Base-by-base conservation (phyloP, 2,113 vertebrate genomes). In the Petrocephalus zakoni region DNA sequence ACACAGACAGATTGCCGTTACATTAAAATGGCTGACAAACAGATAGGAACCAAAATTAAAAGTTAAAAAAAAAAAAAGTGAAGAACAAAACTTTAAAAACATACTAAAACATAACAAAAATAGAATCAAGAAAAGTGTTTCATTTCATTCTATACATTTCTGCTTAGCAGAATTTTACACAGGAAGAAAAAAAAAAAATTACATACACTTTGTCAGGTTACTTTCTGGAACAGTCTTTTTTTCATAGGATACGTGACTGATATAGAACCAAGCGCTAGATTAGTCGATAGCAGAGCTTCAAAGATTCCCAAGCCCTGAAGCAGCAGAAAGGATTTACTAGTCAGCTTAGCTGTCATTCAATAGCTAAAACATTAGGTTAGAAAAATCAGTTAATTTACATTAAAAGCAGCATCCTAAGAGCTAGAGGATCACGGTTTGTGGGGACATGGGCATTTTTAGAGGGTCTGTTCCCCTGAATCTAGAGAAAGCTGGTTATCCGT, bases 111-210 rank as follows among this genome's bases (percentile, higher is more conserved):
- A 87, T 46, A 89, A 85, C 89, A 91, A 89, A 90, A 90, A 89
- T 52, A 56, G 85, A 88, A 91, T 85, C 51, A 90, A 85, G 46
- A 88, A 86, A 52, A 53, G 55, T 61, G 3, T 84, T 89, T 92
- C 86, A 90, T 89, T 84, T 93, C 61, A 90, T 89, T 91, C 88
- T 88, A 89, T 93, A 93, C 91, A 91, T 90, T 93, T 94, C 94
- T 94, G 93, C 94, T 94, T 92, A 56, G 93, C 93, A 94, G 94
- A 93, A 89, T 90, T 88, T 87, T 89, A 82, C 56, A 91, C 90
- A 90, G 4, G 75, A 89, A 86, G 51, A 53, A 88, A 88, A 88
- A 88, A 90, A 86, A 42, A 42, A 42, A 25, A 88, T 82, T 88
- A 89, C 89, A 88, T 87, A 87, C 88, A 87, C 86, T 89, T 84